Evolutionary conservation across 2,888 invertebrate species (phyloP).

Genomic region (Trissoscelio sp.): DNA sequence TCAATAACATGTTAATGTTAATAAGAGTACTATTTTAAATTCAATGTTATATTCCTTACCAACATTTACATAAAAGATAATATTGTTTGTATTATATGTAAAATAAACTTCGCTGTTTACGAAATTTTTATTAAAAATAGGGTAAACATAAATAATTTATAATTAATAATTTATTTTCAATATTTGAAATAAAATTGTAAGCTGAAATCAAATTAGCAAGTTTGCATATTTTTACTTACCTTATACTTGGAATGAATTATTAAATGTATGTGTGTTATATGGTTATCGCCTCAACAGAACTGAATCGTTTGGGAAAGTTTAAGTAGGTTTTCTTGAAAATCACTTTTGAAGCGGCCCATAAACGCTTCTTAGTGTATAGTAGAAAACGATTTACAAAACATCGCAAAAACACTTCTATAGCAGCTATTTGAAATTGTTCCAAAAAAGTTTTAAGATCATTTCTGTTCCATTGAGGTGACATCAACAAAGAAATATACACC

Average conservation of each 20-base stretch:
- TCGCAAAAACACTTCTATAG: conserved; percentile 2
- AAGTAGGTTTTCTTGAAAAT: conserved; percentile 11
- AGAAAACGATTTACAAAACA: conserved; percentile 9
- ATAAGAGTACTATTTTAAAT: no score
- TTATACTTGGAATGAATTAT: not conserved
- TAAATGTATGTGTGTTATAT: not conserved
- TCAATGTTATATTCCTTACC: no score
- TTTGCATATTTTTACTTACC: not conserved
- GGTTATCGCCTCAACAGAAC: conserved; percentile 10
- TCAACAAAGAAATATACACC: conserved; percentile 9
- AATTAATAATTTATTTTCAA: no score
- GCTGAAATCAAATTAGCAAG: not conserved
- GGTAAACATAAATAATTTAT: no score
- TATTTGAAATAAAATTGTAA: no score
- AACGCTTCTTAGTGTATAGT: not conserved
- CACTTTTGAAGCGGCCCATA: not conserved
- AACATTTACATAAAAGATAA: no score
- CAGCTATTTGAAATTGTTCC: conserved; percentile 5
- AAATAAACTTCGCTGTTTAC: no score
- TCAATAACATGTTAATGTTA: no score
- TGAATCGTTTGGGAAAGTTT: conserved; percentile 12
- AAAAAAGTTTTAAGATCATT: conserved; percentile 17
- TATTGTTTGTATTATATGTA: no score
- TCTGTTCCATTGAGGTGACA: not conserved
- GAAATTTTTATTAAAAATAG: no score